Evolutionary conservation across 2,888 invertebrate genomes (phyloP), one percentile per base, ranked within the genome.

Genomic region (Silvanus unidentatus): DNA sequence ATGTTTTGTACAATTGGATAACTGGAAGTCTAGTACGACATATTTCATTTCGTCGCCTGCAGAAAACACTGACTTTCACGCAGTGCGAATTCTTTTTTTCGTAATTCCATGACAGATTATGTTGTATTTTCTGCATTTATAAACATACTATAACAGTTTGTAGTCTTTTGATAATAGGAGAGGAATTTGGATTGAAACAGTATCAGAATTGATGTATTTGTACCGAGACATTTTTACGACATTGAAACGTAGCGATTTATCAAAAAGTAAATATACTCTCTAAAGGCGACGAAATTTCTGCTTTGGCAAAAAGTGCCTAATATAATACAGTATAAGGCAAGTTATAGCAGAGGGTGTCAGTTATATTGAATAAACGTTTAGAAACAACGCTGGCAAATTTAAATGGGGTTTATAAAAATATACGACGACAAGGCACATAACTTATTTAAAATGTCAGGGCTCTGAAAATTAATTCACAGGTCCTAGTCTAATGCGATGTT

Each of bases 361-460:
- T 54, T 55, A 57, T 56, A 53, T 54, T 53, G 57, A 55, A 52
- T 50, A 52, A 52, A 49, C 50, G 50, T 48, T 54, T 48, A 48
- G 57, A 45, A 54, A 44, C 54, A 39, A 51, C 53, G 55, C 52
- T 44, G 51, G 55, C 49, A 61, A 62, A 58, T 61, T 60, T 58
- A 60, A 63, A 59, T 59, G 57, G 62, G 63, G 58, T 65, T 65
- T 65, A 66, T 65, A 66, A 65, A 66, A 65, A 66, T 66, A 64
- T 65, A 65, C 63, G 63, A 57, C 62, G 65, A 65, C 62, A 64
- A 59, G 54, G 62, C 61, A 57, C 62, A 64, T 65, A 65, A 65
- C 63, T 65, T 66, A 66, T 66, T 65, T 65, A 65, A 64, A 65
- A 64, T 66, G 66, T 65, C 66, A 65, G 22, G 22, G 65, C 58